phyloP scores from a whole-genome alignment of 2,113 vertebrate genomes.

The Phalacrocorax pelagicus region DNA sequence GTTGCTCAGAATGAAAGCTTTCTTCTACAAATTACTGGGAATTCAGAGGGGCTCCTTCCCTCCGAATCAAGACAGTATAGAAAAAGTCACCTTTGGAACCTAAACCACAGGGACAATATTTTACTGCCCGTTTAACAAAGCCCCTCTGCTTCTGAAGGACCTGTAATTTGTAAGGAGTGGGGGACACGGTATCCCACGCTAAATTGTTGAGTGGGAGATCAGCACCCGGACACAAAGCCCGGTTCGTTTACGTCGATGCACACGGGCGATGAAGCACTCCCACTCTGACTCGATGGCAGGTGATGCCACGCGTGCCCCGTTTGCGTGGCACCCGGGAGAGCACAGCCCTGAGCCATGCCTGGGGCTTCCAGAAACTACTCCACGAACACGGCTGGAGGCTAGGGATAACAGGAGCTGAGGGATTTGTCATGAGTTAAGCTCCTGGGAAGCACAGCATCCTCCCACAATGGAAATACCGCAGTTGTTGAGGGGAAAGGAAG shows the following conservation, averaged over 20 bases:
- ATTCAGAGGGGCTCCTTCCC: neutral
- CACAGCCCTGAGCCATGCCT: neutral
- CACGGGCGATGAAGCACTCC: neutral
- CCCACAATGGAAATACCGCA: fast-evolving
- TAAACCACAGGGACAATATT: neutral
- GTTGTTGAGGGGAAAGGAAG: neutral
- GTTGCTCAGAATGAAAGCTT: neutral
- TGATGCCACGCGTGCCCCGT: neutral
- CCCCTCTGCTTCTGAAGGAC: neutral
- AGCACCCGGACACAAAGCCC: neutral
- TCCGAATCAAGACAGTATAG: neutral
- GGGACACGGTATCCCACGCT: neutral
- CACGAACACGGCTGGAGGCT: neutral
- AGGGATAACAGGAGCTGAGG: neutral
- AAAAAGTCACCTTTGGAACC: neutral
- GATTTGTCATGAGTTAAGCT: neutral
- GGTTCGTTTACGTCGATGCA: neutral
- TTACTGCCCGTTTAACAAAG: neutral
- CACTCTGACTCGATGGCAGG: neutral
- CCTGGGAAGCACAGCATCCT: neutral
- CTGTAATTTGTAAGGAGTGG: neutral
- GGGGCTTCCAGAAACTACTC: fast-evolving
- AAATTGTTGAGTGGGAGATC: neutral
- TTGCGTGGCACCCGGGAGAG: neutral
- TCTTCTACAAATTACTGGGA: neutral